These are phyloP conservation scores for Ormyrus pomaceus DNA, from an alignment of 2,888 invertebrate species.

Conservation along the genomic window DNA sequence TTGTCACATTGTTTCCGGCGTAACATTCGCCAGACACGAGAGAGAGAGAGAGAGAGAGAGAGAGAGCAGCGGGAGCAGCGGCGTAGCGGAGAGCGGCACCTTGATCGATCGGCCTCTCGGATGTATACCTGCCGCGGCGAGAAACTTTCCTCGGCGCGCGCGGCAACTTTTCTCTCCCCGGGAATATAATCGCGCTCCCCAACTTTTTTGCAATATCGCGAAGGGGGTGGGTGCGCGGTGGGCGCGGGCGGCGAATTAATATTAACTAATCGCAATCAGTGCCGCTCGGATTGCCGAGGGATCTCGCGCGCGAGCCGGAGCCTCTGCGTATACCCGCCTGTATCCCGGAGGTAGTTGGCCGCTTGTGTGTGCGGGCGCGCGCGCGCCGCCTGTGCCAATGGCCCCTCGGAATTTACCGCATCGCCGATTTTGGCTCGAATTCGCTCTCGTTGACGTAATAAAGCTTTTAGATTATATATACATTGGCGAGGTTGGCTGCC, in stretches of 20 bases:
- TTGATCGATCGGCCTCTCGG: not conserved
- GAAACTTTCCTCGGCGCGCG: not conserved
- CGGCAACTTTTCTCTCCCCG: no score
- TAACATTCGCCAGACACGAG: not conserved
- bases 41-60: constrained; percentile 8
- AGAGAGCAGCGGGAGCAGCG: not conserved
- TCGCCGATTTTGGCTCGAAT: constrained; percentile 33
- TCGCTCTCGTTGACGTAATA: constrained; percentile 37
- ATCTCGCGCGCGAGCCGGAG: no score
- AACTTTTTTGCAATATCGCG: no score
- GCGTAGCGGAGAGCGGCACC: not conserved
- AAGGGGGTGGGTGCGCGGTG: no score
- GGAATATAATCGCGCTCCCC: no score
- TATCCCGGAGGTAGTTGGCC: not conserved
- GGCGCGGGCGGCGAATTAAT: no score
- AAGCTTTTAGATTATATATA: constrained; percentile 31
- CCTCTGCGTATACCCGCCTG: not conserved
- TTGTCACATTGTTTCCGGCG: no score
- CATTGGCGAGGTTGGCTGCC: not conserved
- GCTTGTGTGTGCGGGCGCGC: not conserved
- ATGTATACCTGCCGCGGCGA: not conserved
- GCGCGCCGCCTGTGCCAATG: constrained; percentile 11
- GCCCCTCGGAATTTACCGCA: constrained; percentile 30
- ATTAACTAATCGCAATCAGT: no score
- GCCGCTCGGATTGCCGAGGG: no score